phyloP scores from a whole-genome alignment of 2,113 vertebrate genomes.

The Corythoichthys intestinalis region DNA sequence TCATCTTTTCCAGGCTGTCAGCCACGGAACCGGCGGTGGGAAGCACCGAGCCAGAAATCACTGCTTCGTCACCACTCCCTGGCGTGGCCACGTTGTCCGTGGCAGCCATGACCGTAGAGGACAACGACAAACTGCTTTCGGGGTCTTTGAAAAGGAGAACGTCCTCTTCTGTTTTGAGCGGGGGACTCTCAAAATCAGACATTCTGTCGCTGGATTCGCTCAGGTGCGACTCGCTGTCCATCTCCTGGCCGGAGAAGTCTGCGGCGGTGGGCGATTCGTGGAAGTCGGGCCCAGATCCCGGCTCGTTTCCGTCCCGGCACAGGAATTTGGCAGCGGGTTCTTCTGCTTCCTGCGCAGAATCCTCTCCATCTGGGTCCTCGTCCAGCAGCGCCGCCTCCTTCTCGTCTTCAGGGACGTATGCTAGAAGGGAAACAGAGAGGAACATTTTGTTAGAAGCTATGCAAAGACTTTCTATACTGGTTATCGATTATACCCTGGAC shows the following conservation, averaged over 20 bases:
- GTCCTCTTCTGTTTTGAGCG: conserved; percentile 93
- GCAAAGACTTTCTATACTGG: conserved; percentile 3
- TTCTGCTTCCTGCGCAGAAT: conserved; percentile 80
- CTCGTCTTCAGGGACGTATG: conserved; percentile 92
- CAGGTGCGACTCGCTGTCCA: conserved; percentile 97
- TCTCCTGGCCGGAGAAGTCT: conserved; percentile 94
- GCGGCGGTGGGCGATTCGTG: conserved; percentile 85
- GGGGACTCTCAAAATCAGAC: conserved; percentile 92
- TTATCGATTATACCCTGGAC: background rate
- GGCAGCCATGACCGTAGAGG: conserved; percentile 56
- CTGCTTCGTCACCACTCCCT: conserved; percentile 75
- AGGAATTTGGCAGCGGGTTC: conserved; percentile 86
- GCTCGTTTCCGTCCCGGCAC: conserved; percentile 85
- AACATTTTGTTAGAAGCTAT: conserved; percentile 48
- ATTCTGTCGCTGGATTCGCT: conserved; percentile 97
- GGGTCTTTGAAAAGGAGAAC: conserved; percentile 80
- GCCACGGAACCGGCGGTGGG: conserved; percentile 68
- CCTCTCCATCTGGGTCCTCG: conserved; percentile 85
- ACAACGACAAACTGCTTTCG: conserved; percentile 59
- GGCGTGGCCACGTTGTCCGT: conserved; percentile 32
- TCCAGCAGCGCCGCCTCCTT: conserved; percentile 89
- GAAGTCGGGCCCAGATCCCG: conserved; percentile 80
- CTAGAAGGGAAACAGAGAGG: conserved; percentile 69
- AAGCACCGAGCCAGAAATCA: conserved; percentile 65
- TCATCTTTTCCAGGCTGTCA: conserved; percentile 98